Evolutionary conservation across 2,113 vertebrate genomes (phyloP), one percentile per base, ranked within the genome.

Genomic region (Chlorodrepanis virens): DNA sequence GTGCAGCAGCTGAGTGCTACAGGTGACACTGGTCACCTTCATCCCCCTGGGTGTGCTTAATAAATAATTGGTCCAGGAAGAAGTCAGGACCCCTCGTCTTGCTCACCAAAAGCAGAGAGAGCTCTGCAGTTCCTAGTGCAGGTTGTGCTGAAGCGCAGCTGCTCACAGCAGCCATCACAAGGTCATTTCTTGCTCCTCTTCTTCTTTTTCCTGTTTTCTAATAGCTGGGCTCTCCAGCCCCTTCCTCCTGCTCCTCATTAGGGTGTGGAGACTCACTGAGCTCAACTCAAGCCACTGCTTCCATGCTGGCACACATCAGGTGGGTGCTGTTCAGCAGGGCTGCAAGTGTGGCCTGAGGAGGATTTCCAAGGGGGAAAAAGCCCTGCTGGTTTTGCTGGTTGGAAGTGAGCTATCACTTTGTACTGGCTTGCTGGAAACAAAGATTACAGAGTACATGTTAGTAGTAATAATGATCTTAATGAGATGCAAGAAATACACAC

Each of bases 141-240:
- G 29, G 13, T 50, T 0, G 0, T 3, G 3, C 22, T 72, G 20
- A 35, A 56, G 37, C 8, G 1, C 7, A 28, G 10, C 37, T 47
- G 25, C 35, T 33, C 24, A 6, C 1, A 18, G 47, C 65, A 78
- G 18, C 37, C 18, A n/a, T 29, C 27, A 59, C 24, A 37, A 59
- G 23, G 59, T 44, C 2, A 2, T 63, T 90, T 79, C n/a, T 77
- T 83, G 17, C 7, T 54, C 37, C 7, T 53, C 24, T 31, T 56
- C 50, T 77, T 77, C 31, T 13, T 80, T 72, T 50, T 22, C 14
- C 37, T 54, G 6, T 10, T 37, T 69, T 83, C 37, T 57, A 44
- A 21, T 23, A 44, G 24, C 27, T 79, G 12, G 9, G 23, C 29
- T 54, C 45, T 72, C 64, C 54, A 57, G 28, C n/a, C 33, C 22